Conservation (phyloP, 30 jellyfish, hydroid and myxozoan genomes). For the Aurelia aurita region DNA sequence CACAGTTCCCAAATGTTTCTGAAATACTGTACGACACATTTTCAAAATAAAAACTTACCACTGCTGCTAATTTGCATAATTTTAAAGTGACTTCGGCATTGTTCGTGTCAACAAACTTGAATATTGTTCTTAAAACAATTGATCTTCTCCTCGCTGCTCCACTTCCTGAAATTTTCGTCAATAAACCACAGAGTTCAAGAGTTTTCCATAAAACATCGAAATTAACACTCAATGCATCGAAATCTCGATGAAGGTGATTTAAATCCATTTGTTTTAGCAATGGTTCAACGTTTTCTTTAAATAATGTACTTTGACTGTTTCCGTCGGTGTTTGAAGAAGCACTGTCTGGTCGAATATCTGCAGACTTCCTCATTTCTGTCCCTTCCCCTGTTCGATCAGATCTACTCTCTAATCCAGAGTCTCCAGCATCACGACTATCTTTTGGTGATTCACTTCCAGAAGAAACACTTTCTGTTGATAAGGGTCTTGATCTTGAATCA, state of each 20-base stretch:
- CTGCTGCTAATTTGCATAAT: conserved; percentile 69
- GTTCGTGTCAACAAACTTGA: conserved; percentile 70
- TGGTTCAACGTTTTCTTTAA: conserved; percentile 75
- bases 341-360: conserved; percentile 1
- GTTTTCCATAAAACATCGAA: conserved; percentile 84
- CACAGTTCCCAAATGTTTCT: no score
- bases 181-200: conserved; percentile 63
- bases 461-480: not conserved
- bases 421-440: not conserved
- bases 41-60: conserved; percentile 28
- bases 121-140: conserved; percentile 60
- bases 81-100: conserved; percentile 69
- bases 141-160: conserved; percentile 76
- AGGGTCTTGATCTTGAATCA: not conserved
- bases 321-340: conserved; percentile 16
- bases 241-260: conserved; percentile 74
- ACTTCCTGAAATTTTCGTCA: conserved; percentile 65
- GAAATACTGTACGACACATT: no score
- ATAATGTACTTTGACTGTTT: conserved; percentile 16
- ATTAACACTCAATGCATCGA: conserved; percentile 61
- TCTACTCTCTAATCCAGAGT: not conserved
- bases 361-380: not conserved
- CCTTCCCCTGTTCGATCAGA: not conserved
- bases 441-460: not conserved
- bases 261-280: conserved; percentile 86